These are phyloP conservation scores for Philereme transversata DNA, from an alignment of 2,888 invertebrate species.

Conservation along the genomic window DNA sequence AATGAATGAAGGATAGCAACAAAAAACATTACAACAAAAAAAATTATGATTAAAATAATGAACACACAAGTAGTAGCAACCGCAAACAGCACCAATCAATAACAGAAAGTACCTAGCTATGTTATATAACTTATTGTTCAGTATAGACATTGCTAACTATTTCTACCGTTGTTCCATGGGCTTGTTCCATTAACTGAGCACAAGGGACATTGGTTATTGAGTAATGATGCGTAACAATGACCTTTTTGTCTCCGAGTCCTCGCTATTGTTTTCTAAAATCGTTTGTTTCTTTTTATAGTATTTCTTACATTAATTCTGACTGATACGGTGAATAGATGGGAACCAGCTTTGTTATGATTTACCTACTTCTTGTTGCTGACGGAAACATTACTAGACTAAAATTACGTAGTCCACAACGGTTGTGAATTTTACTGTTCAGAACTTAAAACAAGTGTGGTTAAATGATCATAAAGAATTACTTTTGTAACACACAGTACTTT, in stretches of 20 bases:
- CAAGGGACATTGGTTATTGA: conserved; percentile 51
- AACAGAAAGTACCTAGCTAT: neutral
- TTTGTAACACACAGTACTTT: too few relatives aligned
- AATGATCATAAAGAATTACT: too few relatives aligned
- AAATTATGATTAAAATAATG: too few relatives aligned
- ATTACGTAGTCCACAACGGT: too few relatives aligned
- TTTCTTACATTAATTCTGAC: conserved; percentile 32
- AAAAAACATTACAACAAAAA: too few relatives aligned
- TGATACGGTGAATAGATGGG: conserved; percentile 18
- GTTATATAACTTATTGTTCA: conserved; percentile 13
- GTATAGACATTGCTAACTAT: conserved; percentile 10
- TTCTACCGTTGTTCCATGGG: conserved; percentile 16
- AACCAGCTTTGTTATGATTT: conserved; percentile 4
- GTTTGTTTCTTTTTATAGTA: conserved; percentile 47
- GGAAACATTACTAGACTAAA: neutral
- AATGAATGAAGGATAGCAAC: neutral
- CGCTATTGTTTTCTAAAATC: conserved; percentile 54
- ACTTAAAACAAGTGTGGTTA: too few relatives aligned
- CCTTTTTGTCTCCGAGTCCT: conserved; percentile 58
- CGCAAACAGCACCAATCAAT: conserved; percentile 11
- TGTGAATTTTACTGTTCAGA: too few relatives aligned
- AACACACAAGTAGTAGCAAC: neutral
- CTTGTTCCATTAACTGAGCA: conserved; percentile 48
- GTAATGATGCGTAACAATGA: conserved; percentile 67
- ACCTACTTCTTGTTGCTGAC: neutral